Base-by-base conservation (phyloP, 2,888 invertebrate species). In the Cantharis flavilabris region DNA sequence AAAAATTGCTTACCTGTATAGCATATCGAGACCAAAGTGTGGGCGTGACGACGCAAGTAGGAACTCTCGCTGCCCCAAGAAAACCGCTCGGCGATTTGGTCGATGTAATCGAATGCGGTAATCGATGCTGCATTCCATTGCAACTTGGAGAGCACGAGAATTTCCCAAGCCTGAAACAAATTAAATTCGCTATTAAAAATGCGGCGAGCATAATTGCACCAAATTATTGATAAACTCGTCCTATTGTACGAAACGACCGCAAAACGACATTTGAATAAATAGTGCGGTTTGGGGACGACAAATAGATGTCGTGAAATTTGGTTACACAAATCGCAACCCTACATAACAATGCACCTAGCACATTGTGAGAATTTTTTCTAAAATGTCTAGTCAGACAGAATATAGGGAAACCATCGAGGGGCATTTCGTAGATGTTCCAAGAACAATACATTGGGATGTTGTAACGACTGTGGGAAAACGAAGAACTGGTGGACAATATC, bases 21-120 rank as follows among this genome's bases (percentile, higher is more conserved):
- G 87, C 95, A 95, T 80, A 95, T 91, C 64, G 94, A 93, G 80
- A 94, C 93, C 84, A 95, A 92, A 4, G 94, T 95, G 84, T 94
- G 92, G 70, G 95, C 93, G 86, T 95, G 95, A 80, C 93, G 90
- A 82, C 94, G 90, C 63, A 95, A 90, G 69, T 93, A 89, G 70
- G 91, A 89, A 82, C 91, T 91, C 72, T 90, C 88, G 75, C 90
- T 89, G 77, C 91, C 91, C 91, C 93, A 93, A 16, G 91, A 88
- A 80, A 91, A 89, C 83, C 95, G 90, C 83, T 92, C 92, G 80
- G 95, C 89, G 82, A 96, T 91, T 84, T 95, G 95, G 86, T 96
- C 95, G 84, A 96, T 91, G 89, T 95, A 96, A 89, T 96, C 96
- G 88, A 93, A 94, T 9, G 94, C 94, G 1, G 96, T 96, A 73